Percentiles rank a stretch among this genome's conserved stretches.
Conservation (phyloP, 2,888 invertebrate genomes). For the Alentia gelatinosa region DNA sequence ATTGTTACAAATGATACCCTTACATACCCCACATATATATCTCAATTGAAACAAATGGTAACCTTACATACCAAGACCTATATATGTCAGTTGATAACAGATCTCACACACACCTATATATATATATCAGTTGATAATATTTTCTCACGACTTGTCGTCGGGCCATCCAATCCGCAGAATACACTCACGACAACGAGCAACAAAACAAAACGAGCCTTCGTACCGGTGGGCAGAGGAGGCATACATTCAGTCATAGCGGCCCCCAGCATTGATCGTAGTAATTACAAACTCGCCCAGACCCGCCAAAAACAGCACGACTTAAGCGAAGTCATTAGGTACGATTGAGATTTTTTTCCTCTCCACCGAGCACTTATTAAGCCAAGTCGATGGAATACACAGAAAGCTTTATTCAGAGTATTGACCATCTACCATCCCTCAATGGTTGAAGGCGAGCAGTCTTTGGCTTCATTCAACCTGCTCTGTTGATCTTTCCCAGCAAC, state of each 20-base stretch:
- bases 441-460: background rate
- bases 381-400: constrained; percentile 20
- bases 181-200: background rate
- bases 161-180: background rate
- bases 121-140: background rate
- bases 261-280: background rate
- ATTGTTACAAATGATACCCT: too few relatives aligned
- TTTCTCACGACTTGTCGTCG: background rate
- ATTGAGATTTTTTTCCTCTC: background rate
- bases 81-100: too few relatives aligned
- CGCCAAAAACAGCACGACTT: background rate
- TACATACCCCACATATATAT: too few relatives aligned
- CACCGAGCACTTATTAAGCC: background rate
- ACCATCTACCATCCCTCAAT: background rate
- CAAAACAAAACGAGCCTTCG: background rate
- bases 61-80: too few relatives aligned
- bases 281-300: background rate
- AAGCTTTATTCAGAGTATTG: background rate
- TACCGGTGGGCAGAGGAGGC: background rate
- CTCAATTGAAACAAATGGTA: too few relatives aligned
- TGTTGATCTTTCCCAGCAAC: constrained; percentile 24
- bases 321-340: constrained; percentile 29
- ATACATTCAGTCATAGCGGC: background rate
- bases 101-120: too few relatives aligned
- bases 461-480: background rate